A percentile compares a stretch with the other conserved stretches of the same genome.
These are phyloP conservation scores for Raja brachyura DNA, from an alignment of 2,113 vertebrate genomes.

Conservation along the genomic window DNA sequence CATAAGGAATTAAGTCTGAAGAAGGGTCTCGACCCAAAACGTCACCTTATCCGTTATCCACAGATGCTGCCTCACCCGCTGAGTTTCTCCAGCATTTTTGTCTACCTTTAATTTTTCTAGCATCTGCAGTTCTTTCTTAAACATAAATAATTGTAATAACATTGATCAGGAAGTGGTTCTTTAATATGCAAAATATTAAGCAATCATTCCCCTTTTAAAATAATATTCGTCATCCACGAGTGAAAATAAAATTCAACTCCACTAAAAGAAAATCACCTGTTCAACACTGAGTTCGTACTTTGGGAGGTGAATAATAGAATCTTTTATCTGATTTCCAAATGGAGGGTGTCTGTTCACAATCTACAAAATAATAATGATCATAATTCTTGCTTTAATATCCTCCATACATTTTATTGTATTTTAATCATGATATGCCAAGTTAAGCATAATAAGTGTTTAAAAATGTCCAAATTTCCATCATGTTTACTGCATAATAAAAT, in stretches of 20 bases:
- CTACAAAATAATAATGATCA: constrained; percentile 54
- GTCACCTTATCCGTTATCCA: too few species aligned
- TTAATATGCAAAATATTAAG: not conserved
- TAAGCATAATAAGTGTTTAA: not conserved
- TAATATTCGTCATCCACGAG: not conserved
- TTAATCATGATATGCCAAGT: not conserved
- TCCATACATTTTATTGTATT: not conserved
- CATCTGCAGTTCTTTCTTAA: too few species aligned
- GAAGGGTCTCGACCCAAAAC: too few species aligned
- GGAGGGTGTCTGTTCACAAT: constrained; percentile 93
- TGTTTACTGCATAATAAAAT: not conserved
- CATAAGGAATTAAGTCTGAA: not conserved
- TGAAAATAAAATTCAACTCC: not conserved
- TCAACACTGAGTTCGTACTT: constrained; percentile 79
- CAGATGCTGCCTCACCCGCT: too few species aligned
- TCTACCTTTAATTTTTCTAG: too few species aligned
- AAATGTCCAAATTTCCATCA: not conserved
- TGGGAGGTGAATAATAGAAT: constrained; percentile 77
- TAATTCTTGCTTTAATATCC: not conserved
- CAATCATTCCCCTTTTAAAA: not conserved
- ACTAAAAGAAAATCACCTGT: constrained; percentile 58
- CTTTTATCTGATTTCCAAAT: constrained; percentile 95
- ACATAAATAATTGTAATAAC: not conserved
- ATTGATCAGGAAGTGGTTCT: not conserved
- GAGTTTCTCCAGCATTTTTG: too few species aligned